Base-by-base conservation (phyloP, 2,888 invertebrate species). In the Eudemis profundana region DNA sequence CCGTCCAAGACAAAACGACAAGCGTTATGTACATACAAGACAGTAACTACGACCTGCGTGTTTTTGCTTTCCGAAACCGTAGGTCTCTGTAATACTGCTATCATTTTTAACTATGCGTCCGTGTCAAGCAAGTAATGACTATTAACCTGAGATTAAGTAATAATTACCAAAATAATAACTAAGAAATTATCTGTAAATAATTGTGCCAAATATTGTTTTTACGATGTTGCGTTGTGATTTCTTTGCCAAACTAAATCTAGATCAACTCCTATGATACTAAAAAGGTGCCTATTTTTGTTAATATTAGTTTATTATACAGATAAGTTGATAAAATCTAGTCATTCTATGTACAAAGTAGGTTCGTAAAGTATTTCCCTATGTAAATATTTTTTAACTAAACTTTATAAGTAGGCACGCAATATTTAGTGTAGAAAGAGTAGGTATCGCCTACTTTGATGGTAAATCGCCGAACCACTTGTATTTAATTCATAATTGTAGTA, bases 291-390 rank as follows among this genome's bases (percentile, higher is more conserved):
- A 40, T 38, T 65, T 65, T 60, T 65, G 59, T 65, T 65, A 59
- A 38, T 38, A 64, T 59, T 65, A 46, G 36, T 65, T 65, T 51
- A 50, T 53, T 59, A 50, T 57, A 40, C 44, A 47, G 46, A 53
- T 59, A 65, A 60, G n/a, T 46, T 65, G 29, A 53, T 59, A 8
- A 65, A 68, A 46, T 79, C 91, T 91, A 91, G 91, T 91, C 91
- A 90, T 85, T 82, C 71, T 74, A 76, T 91, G 91, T 90, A 90
- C 90, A 91, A 89, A 91, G 81, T 89, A 88, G 81, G 59, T 67
- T 61, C 56, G 23, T 40, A 46, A 59, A 46, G 19, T 47, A 27
- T 51, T 63, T 70, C 68, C 67, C 67, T 68, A 21, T 77, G 78
- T 78, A 77, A 78, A 75, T 78, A 78, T 71, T 73, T 69, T 78